Conservation (phyloP, 2,888 invertebrate species). For the Perithous albicinctus region DNA sequence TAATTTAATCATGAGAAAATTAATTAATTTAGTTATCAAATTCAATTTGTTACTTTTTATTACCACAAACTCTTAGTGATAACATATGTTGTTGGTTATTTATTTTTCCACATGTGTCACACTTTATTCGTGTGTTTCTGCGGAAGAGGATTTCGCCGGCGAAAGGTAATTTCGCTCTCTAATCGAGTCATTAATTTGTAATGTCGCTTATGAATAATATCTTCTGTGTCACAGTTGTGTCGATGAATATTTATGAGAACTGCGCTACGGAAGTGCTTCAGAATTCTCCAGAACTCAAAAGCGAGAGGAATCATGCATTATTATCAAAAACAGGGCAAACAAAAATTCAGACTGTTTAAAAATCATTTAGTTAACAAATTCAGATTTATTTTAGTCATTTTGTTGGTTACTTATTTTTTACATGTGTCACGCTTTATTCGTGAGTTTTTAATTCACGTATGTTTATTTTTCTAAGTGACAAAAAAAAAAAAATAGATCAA, state of each 20-base stretch:
- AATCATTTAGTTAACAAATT: too few relatives aligned
- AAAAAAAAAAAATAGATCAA: too few relatives aligned
- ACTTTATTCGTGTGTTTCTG: conserved; percentile 47
- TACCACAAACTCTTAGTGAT: neutral
- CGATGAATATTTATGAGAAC: conserved; percentile 39
- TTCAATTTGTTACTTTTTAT: neutral
- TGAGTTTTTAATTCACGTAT: too few relatives aligned
- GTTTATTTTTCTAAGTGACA: too few relatives aligned
- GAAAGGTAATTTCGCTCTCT: conserved; percentile 58
- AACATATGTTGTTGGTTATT: neutral
- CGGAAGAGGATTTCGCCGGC: conserved; percentile 29
- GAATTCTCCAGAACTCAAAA: conserved; percentile 1
- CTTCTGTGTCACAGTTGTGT: neutral
- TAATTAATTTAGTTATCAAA: neutral
- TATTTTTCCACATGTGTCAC: conserved; percentile 47
- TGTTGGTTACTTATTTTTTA: too few relatives aligned
- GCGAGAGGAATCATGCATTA: conserved; percentile 44
- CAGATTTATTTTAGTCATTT: too few relatives aligned
- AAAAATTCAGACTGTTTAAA: too few relatives aligned
- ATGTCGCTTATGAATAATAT: neutral
- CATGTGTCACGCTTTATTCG: too few relatives aligned
- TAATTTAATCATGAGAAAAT: neutral
- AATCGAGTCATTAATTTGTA: neutral
- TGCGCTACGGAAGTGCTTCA: neutral
- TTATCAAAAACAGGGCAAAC: conserved; percentile 36